Evolutionary conservation across 1,140 invertebrate genomes (phyloP).

Genomic region (Macrosteles quadrilineatus): DNA sequence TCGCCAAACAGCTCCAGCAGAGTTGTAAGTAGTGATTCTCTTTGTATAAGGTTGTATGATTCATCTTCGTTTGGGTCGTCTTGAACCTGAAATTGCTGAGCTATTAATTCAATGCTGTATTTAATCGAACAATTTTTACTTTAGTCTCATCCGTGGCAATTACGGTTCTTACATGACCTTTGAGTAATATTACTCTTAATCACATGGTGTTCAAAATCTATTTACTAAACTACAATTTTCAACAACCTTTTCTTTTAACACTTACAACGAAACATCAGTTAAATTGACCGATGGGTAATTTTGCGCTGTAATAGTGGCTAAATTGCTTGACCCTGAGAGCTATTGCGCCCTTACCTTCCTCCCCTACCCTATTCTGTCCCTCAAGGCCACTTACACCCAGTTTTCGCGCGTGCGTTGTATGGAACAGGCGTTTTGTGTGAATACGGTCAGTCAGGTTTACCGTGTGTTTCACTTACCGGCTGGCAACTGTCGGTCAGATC

Average conservation of each 20-base stretch:
- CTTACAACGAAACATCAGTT: not conserved
- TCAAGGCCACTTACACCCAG: not conserved
- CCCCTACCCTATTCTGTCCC: not conserved
- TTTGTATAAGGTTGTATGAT: constrained; percentile 17
- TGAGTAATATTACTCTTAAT: no score
- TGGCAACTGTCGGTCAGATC: not conserved
- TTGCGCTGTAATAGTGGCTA: not conserved
- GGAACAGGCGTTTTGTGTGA: not conserved
- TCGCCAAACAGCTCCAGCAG: constrained; percentile 32
- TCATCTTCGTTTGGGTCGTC: constrained; percentile 18
- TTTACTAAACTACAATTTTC: not conserved
- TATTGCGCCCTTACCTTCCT: not conserved
- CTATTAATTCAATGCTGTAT: no score
- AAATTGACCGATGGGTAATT: not conserved
- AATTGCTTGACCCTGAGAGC: not conserved
- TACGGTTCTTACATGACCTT: no score
- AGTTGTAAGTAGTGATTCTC: constrained; percentile 25
- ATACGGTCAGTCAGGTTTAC: not conserved
- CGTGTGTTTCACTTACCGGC: not conserved
- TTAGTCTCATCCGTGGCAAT: not conserved
- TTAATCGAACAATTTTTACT: not conserved
- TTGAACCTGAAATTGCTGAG: constrained; percentile 27
- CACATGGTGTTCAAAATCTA: not conserved
- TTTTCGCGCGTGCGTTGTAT: not conserved
- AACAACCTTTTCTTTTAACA: not conserved